phyloP scores from a whole-genome alignment of 1,140 invertebrate genomes.

The Drosophila nikananu region DNA sequence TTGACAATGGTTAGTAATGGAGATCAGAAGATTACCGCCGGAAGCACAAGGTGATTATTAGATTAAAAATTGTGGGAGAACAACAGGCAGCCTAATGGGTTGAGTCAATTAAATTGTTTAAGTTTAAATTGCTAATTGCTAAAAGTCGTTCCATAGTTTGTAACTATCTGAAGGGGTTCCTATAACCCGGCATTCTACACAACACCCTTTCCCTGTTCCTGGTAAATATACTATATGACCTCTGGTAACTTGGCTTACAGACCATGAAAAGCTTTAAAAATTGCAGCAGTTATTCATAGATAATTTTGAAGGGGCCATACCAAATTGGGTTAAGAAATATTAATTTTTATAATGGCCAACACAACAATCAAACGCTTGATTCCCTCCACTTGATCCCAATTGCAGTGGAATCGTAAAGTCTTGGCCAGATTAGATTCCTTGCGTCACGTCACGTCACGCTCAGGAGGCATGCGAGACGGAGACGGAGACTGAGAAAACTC shows the following conservation, averaged over 20 bases:
- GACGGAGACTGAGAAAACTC: not conserved
- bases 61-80: constrained; percentile 7
- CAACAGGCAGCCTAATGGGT: not conserved
- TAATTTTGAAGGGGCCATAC: constrained; percentile 20
- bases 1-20: constrained; percentile 1
- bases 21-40: constrained; percentile 1
- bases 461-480: constrained; percentile 6
- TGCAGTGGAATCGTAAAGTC: constrained; percentile 31
- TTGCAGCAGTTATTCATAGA: constrained; percentile 3
- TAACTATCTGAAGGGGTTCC: not conserved
- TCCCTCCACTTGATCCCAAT: constrained; percentile 35
- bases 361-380: not conserved
- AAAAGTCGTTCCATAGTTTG: not conserved
- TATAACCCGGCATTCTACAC: not conserved
- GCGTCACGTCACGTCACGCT: constrained; percentile 36
- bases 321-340: constrained; percentile 24
- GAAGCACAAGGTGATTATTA: constrained; percentile 5
- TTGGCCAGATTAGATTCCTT: constrained; percentile 43
- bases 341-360: constrained; percentile 11
- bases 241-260: constrained; percentile 9
- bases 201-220: not conserved
- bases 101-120: not conserved
- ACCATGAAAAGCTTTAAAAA: not conserved
- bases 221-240: too few relatives aligned
- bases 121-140: not conserved